Conservation (phyloP, 1,140 invertebrate genomes). For the Bombus pyrosoma region DNA sequence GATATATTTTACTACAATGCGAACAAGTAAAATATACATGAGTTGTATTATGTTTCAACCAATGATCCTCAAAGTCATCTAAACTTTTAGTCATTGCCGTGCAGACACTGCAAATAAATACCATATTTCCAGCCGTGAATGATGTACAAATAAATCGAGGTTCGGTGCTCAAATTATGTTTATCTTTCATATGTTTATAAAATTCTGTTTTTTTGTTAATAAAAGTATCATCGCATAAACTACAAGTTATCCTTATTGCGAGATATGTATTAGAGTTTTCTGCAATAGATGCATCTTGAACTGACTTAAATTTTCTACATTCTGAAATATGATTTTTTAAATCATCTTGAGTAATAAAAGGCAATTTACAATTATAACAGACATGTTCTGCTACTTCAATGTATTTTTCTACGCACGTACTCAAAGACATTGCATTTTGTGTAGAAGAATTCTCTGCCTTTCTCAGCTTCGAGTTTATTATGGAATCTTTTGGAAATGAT, state of each 20-base stretch:
- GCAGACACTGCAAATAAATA: constrained; percentile 70
- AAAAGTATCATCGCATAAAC: constrained; percentile 61
- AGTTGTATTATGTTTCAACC: constrained; percentile 59
- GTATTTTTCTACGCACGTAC: constrained; percentile 38
- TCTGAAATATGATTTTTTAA: constrained; percentile 60
- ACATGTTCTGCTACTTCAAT: constrained; percentile 74
- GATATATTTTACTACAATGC: constrained; percentile 22
- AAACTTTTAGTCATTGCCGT: constrained; percentile 30
- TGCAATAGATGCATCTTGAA: background rate
- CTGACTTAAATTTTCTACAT: constrained; percentile 17
- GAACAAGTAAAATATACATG: constrained; percentile 55
- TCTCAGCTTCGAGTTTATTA: constrained; percentile 39
- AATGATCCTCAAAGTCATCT: constrained; percentile 67
- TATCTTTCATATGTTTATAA: constrained; percentile 59
- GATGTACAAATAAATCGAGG: constrained; percentile 53
- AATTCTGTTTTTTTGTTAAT: constrained; percentile 45
- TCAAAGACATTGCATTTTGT: constrained; percentile 18
- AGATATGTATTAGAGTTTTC: too few relatives aligned
- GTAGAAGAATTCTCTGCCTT: background rate
- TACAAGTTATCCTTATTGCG: constrained; percentile 48
- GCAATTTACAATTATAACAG: constrained; percentile 71
- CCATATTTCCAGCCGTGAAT: constrained; percentile 21
- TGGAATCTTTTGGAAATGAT: constrained; percentile 71
- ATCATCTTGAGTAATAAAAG: constrained; percentile 62
- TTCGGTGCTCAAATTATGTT: constrained; percentile 47